Evolutionary conservation across 2,113 vertebrate genomes (phyloP).

Genomic region (Melozone crissalis): DNA sequence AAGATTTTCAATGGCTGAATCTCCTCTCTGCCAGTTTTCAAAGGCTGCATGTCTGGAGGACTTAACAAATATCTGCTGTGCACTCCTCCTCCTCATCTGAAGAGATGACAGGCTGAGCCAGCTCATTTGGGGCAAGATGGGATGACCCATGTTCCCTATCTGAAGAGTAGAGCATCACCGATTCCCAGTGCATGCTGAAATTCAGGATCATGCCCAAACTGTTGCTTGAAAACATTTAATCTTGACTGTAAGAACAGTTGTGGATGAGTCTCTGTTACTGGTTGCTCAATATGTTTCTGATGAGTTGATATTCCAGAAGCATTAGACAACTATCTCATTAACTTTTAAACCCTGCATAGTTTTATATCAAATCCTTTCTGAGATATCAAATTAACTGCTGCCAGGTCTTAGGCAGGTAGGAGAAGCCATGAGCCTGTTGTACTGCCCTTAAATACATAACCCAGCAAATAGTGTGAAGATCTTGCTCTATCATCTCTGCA

Average conservation of each 20-base stretch:
- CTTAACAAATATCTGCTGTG: background rate
- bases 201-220: background rate
- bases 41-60: background rate
- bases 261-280: background rate
- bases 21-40: background rate
- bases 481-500: background rate
- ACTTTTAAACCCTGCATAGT: background rate
- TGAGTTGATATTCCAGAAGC: conserved; percentile 47
- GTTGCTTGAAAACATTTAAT: conserved; percentile 22
- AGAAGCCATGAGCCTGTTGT: background rate
- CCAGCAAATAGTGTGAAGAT: background rate
- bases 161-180: background rate
- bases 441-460: background rate
- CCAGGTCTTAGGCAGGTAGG: background rate
- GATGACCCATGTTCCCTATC: background rate
- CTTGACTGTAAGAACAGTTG: conserved; percentile 6
- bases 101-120: background rate
- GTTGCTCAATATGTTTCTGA: conserved; percentile 58
- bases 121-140: background rate
- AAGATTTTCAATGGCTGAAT: background rate
- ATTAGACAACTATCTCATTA: conserved; percentile 27
- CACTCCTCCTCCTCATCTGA: background rate
- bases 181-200: background rate
- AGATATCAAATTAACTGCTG: background rate
- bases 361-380: background rate